phyloP scores from a whole-genome alignment of 2,113 vertebrate genomes.

The Pontoporia blainvillei region DNA sequence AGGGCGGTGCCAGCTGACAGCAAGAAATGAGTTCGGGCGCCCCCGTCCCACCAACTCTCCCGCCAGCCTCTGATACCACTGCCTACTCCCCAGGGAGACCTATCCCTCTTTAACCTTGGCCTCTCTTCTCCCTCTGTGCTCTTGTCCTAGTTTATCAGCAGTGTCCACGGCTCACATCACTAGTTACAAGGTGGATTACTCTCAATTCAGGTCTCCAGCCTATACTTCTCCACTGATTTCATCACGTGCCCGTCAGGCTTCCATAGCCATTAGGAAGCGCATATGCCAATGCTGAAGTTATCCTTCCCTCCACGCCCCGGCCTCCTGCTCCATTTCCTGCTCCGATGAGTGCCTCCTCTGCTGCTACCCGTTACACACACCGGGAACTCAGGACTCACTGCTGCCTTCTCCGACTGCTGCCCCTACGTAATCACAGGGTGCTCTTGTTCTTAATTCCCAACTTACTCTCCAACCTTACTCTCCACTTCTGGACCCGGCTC shows the following conservation, averaged over 20 bases:
- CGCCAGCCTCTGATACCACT: accelerated
- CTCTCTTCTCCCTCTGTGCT: neutral
- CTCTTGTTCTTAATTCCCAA: neutral
- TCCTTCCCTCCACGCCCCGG: neutral
- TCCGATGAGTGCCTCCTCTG: neutral
- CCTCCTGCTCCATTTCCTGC: neutral
- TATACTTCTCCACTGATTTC: accelerated
- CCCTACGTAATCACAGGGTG: neutral
- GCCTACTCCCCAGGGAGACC: neutral
- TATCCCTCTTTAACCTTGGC: neutral
- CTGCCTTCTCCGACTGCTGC: neutral
- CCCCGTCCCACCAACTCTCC: neutral
- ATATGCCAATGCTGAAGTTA: accelerated
- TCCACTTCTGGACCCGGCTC: neutral
- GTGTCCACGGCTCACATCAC: neutral
- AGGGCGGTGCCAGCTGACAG: neutral
- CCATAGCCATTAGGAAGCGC: neutral
- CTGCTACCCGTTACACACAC: neutral
- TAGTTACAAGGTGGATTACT: too few species aligned
- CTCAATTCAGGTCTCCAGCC: neutral
- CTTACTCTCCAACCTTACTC: neutral
- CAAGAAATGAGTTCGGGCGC: neutral
- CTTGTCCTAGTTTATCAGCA: accelerated
- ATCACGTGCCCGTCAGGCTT: neutral
- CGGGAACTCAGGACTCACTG: neutral